Conservation (phyloP, 2,797 vertebrate species). For the Sebastes matsubarae region DNA sequence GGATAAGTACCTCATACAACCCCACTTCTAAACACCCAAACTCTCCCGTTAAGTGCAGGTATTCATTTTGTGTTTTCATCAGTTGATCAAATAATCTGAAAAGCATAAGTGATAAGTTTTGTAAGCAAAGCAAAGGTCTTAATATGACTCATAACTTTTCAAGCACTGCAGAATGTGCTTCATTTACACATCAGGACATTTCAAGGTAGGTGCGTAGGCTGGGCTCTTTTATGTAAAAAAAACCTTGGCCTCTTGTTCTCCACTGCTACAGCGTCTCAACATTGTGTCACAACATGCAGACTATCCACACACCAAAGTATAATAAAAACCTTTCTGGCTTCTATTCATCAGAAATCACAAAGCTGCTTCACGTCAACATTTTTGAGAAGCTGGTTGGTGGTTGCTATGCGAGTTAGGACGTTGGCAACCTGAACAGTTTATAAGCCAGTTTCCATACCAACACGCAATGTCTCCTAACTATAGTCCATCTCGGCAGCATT, state of each 20-base stretch:
- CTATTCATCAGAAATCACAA: constrained; percentile 53
- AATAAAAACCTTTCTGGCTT: constrained; percentile 36
- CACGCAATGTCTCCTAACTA: constrained; percentile 50
- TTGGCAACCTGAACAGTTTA: constrained; percentile 73
- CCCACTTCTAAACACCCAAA: no score
- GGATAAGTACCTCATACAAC: no score
- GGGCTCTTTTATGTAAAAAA: constrained; percentile 20
- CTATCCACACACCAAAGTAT: background rate
- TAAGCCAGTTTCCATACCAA: constrained; percentile 81
- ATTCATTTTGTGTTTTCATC: background rate
- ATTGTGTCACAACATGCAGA: background rate
- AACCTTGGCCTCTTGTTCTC: background rate
- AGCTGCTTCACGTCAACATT: constrained; percentile 40
- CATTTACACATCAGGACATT: constrained; percentile 1
- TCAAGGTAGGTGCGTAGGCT: constrained; percentile 32
- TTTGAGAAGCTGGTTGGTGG: constrained; percentile 54
- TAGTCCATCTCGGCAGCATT: constrained; percentile 31
- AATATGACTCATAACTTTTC: constrained; percentile 51
- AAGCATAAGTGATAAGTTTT: background rate
- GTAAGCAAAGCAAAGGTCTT: constrained; percentile 27
- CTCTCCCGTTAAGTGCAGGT: background rate
- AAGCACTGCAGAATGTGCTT: constrained; percentile 21
- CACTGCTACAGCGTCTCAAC: background rate
- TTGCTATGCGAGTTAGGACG: constrained; percentile 72
- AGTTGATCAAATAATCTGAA: constrained; percentile 2